phyloP scores from a whole-genome alignment of 1,140 invertebrate species.

The Sycophila sp. region DNA sequence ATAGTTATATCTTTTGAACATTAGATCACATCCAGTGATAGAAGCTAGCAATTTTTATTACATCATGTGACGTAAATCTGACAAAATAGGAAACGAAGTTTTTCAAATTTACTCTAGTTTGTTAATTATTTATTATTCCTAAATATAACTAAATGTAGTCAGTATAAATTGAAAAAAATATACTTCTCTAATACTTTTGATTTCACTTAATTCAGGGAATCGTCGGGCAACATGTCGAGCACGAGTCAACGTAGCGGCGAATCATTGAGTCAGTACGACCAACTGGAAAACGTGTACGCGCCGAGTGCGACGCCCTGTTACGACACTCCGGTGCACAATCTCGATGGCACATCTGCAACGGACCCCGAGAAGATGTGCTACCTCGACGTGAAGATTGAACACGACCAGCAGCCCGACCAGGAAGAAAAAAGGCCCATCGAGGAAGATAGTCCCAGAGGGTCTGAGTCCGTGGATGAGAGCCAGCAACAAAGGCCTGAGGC shows the following conservation, averaged over 20 bases:
- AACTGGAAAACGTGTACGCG: conserved; percentile 70
- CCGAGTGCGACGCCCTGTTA: conserved; percentile 69
- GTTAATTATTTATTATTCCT: too few species aligned
- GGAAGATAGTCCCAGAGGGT: conserved; percentile 5
- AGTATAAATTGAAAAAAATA: too few species aligned
- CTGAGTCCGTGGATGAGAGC: background rate
- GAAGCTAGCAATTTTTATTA: too few species aligned
- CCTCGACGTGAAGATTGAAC: conserved; percentile 47
- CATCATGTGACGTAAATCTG: too few species aligned
- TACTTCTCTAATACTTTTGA: too few species aligned
- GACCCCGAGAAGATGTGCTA: conserved; percentile 54
- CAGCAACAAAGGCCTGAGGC: conserved; percentile 5
- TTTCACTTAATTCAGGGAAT: background rate
- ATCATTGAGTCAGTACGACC: conserved; percentile 59
- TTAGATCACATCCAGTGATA: too few species aligned
- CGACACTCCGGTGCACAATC: conserved; percentile 56
- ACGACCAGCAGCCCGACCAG: conserved; percentile 20
- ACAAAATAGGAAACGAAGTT: too few species aligned
- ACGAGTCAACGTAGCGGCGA: conserved; percentile 59
- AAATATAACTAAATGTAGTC: too few species aligned
- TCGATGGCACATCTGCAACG: conserved; percentile 44
- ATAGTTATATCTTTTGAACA: too few species aligned
- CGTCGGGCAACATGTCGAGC: conserved; percentile 45
- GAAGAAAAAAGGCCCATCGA: background rate
- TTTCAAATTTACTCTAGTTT: too few species aligned